These are phyloP conservation scores for Centropristis striata DNA, from an alignment of 2,113 vertebrate genomes.

Conservation along the genomic window DNA sequence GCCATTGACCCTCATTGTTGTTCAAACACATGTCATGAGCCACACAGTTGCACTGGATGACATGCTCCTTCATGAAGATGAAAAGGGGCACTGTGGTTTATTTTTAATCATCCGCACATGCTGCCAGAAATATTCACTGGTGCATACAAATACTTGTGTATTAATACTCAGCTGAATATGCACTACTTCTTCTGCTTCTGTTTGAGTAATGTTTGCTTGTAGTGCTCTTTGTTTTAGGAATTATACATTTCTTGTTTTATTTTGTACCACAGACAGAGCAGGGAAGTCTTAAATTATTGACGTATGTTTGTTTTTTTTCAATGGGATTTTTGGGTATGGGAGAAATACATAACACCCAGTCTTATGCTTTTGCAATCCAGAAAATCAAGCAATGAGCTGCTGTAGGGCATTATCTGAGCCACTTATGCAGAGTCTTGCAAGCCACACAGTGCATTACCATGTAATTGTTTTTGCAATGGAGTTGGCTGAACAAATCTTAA, in stretches of 20 bases:
- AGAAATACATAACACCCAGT: background rate
- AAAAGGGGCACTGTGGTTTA: background rate
- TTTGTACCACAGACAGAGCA: background rate
- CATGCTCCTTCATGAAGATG: background rate
- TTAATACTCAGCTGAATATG: background rate
- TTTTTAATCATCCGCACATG: background rate
- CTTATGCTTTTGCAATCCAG: conserved; percentile 5
- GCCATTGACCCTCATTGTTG: background rate
- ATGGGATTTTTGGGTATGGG: background rate
- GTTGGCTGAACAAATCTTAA: background rate
- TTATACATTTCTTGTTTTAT: background rate
- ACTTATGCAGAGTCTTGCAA: background rate
- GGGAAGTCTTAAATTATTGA: background rate
- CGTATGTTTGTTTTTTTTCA: background rate
- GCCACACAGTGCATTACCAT: background rate
- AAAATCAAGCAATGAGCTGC: background rate
- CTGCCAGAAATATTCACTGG: background rate
- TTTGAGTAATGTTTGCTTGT: background rate
- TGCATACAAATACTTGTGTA: background rate
- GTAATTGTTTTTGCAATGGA: background rate
- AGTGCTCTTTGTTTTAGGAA: background rate
- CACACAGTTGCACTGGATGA: background rate
- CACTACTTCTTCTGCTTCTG: background rate
- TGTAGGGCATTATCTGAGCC: background rate
- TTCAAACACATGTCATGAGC: background rate